phyloP scores from a whole-genome alignment of 2,888 invertebrate genomes.

The Lasius fuliginosus region DNA sequence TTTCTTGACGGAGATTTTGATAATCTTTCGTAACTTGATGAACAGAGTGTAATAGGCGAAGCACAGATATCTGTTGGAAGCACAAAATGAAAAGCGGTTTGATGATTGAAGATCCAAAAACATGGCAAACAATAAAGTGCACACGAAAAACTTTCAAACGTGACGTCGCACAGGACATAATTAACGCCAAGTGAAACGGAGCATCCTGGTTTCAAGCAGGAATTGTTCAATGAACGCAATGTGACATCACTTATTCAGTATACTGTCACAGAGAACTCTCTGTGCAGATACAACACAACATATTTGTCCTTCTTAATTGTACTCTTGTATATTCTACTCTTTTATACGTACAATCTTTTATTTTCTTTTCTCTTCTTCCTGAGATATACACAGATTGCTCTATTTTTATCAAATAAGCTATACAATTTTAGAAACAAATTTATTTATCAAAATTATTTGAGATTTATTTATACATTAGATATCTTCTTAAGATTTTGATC shows the following conservation, averaged over 20 bases:
- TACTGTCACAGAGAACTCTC: constrained; percentile 1
- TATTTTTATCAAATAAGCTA: background rate
- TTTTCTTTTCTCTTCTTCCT: background rate
- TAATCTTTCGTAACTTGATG: constrained; percentile 92
- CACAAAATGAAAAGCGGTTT: constrained; percentile 58
- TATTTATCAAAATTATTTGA: background rate
- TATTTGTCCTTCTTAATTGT: constrained; percentile 14
- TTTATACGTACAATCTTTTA: background rate
- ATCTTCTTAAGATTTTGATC: background rate
- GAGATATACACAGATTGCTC: background rate
- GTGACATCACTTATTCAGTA: constrained; percentile 16
- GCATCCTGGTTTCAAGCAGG: constrained; percentile 47
- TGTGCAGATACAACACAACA: background rate
- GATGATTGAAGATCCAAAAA: constrained; percentile 49
- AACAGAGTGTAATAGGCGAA: constrained; percentile 92
- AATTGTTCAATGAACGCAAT: constrained; percentile 11
- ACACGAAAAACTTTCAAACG: constrained; percentile 9
- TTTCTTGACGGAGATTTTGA: constrained; percentile 92
- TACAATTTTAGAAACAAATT: background rate
- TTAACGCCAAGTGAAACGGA: constrained; percentile 22
- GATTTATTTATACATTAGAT: background rate
- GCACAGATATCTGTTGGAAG: constrained; percentile 89
- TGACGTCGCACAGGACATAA: constrained; percentile 25
- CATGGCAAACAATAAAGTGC: constrained; percentile 38
- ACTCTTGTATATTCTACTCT: background rate